Conservation (phyloP, 2,113 vertebrate species). For the Aix galericulata region DNA sequence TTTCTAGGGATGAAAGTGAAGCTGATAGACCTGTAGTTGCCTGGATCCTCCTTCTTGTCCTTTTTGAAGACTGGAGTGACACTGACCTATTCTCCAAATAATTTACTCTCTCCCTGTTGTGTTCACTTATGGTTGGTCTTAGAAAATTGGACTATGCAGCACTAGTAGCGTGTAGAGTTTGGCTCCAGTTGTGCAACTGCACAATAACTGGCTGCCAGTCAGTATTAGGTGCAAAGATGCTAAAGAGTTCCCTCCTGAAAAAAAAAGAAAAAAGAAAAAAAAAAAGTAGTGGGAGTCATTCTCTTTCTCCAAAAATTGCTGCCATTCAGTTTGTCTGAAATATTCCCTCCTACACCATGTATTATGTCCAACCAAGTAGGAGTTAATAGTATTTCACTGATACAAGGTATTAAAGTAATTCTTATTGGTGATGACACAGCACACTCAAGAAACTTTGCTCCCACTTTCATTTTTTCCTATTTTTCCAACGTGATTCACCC, state of each 20-base stretch:
- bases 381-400: slow-evolving; percentile 37
- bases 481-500: slow-evolving; percentile 54
- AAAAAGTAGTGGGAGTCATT: background rate
- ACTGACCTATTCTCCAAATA: background rate
- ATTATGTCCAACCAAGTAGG: background rate
- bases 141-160: background rate
- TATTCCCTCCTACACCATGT: background rate
- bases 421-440: slow-evolving; percentile 45
- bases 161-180: background rate
- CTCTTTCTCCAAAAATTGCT: background rate
- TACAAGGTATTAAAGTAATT: background rate
- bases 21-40: too few relatives aligned
- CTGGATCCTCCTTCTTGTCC: too few relatives aligned
- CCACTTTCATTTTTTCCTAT: slow-evolving; percentile 45
- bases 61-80: too few relatives aligned
- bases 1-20: too few relatives aligned
- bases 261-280: background rate
- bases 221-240: background rate
- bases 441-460: slow-evolving; percentile 8
- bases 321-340: slow-evolving; percentile 11
- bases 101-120: fast-evolving
- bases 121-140: background rate
- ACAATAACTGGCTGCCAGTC: background rate
- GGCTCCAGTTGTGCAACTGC: background rate
- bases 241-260: background rate